Percentiles rank a stretch among this genome's conserved stretches.
Conservation (phyloP, 2,113 vertebrate genomes). For the Zapornia atra region DNA sequence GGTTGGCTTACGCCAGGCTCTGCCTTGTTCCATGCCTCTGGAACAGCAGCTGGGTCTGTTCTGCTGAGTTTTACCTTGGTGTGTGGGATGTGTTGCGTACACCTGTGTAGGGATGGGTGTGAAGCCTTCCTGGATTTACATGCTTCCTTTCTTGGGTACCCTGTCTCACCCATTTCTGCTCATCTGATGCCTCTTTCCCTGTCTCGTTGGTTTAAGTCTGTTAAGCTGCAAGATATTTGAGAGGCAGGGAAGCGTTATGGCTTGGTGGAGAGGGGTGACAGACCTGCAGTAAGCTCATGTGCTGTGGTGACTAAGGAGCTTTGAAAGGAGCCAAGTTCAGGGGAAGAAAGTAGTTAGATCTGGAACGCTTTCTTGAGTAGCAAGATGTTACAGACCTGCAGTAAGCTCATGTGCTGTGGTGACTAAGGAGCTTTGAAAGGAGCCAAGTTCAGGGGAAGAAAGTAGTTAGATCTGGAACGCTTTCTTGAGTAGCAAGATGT, state of each 20-base stretch:
- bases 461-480: neutral
- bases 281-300: neutral
- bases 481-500: neutral
- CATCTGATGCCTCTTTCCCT: neutral
- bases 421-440: neutral
- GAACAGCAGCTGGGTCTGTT: fast-evolving
- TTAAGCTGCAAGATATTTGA: neutral
- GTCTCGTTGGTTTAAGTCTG: neutral
- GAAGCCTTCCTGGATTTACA: neutral
- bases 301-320: neutral
- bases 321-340: neutral
- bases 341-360: neutral
- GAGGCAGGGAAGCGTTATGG: neutral
- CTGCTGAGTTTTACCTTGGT: neutral
- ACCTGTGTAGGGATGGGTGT: neutral
- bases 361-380: neutral
- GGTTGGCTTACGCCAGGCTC: neutral
- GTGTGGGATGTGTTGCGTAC: neutral
- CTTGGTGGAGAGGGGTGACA: neutral
- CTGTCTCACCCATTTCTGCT: fast-evolving
- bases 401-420: fast-evolving
- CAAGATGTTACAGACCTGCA: neutral
- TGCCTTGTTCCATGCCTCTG: neutral
- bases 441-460: neutral
- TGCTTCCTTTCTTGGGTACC: neutral